These are phyloP conservation scores for Asteroscopus sphinx DNA, from an alignment of 2,888 invertebrate species.

Conservation along the genomic window DNA sequence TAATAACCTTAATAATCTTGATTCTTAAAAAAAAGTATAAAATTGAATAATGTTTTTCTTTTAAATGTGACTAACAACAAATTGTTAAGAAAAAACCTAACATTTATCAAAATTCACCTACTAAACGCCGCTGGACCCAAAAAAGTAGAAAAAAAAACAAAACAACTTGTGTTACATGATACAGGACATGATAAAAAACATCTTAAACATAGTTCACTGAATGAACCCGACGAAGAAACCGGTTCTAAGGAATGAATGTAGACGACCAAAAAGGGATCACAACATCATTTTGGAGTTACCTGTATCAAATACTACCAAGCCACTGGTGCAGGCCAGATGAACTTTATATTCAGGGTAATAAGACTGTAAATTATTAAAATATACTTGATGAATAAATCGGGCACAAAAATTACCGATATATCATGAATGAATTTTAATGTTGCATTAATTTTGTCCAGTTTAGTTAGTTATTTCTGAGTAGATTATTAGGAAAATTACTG, in stretches of 20 bases:
- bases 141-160: constrained; percentile 22
- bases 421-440: constrained; percentile 53
- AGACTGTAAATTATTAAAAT: constrained; percentile 5
- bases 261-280: constrained; percentile 51
- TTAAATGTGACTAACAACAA: not conserved
- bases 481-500: constrained; percentile 13
- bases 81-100: not conserved
- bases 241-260: constrained; percentile 57
- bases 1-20: not conserved
- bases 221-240: constrained; percentile 52
- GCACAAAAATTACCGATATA: constrained; percentile 26
- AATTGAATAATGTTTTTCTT: not conserved
- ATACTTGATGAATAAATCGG: not conserved
- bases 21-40: not conserved
- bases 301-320: constrained; percentile 38
- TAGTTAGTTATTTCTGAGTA: constrained; percentile 13
- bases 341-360: constrained; percentile 13
- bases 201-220: constrained; percentile 54
- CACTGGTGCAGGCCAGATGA: not conserved
- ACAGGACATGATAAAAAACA: constrained; percentile 38
- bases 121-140: constrained; percentile 17
- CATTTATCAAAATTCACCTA: constrained; percentile 15
- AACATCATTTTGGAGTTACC: constrained; percentile 41
- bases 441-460: constrained; percentile 16
- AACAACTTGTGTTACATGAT: constrained; percentile 39